These are phyloP conservation scores for Ameiurus melas DNA, from an alignment of 2,113 vertebrate genomes.

Conservation along the genomic window DNA sequence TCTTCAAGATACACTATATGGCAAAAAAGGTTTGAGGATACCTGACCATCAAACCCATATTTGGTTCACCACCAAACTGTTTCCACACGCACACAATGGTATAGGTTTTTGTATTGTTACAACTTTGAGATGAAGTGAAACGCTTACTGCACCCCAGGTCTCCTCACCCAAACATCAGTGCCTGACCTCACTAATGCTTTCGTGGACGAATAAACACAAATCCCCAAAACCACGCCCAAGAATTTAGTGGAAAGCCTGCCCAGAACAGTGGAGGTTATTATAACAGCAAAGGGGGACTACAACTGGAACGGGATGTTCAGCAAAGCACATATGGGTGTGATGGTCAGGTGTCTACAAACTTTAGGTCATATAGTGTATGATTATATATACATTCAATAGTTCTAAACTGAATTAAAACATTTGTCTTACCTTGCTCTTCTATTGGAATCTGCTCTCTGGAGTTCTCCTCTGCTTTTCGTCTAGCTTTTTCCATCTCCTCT, in stretches of 20 bases:
- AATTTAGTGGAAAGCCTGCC: neutral
- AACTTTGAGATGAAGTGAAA: neutral
- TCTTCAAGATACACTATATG: neutral
- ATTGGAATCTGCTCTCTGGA: constrained; percentile 72
- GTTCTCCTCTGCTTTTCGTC: constrained; percentile 78
- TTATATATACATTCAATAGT: neutral
- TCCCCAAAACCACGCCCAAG: neutral
- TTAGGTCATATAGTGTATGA: neutral
- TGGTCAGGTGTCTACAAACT: neutral
- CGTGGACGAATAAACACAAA: neutral
- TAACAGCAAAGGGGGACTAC: neutral
- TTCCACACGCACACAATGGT: neutral
- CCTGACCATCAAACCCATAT: neutral
- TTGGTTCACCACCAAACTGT: neutral
- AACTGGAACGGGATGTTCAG: neutral
- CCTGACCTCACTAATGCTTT: neutral
- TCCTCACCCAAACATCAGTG: neutral
- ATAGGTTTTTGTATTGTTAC: neutral
- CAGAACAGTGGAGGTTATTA: neutral
- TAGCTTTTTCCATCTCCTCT: constrained; percentile 79
- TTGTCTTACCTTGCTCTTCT: constrained; percentile 78
- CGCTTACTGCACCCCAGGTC: neutral
- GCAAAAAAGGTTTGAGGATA: neutral
- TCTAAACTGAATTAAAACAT: neutral
- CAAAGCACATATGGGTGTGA: neutral